Conservation (phyloP, 1,140 invertebrate species). For the Helicoverpa armigera region DNA sequence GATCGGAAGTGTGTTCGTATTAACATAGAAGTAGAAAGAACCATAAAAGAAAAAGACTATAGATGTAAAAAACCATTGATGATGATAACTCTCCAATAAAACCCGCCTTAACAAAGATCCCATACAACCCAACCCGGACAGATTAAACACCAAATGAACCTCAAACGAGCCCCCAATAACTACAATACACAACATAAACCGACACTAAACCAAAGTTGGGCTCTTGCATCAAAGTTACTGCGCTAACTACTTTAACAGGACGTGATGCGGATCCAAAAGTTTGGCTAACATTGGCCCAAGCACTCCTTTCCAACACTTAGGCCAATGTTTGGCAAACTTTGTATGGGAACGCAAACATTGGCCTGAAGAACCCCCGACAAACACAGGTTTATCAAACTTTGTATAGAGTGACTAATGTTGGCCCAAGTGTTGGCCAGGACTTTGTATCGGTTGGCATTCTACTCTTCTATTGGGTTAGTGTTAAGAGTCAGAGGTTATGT, state of each 20-base stretch:
- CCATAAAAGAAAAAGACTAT: too few species aligned
- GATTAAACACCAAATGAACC: slow-evolving; percentile 37
- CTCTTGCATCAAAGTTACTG: slow-evolving; percentile 40
- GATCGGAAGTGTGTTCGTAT: too few species aligned
- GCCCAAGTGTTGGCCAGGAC: background rate
- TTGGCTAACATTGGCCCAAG: slow-evolving; percentile 14
- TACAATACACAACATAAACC: slow-evolving; percentile 17
- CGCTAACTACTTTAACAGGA: slow-evolving; percentile 23
- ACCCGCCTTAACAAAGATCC: background rate
- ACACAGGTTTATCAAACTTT: too few species aligned
- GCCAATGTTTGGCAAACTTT: too few species aligned
- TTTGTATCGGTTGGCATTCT: background rate
- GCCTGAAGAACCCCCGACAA: too few species aligned
- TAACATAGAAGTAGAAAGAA: too few species aligned
- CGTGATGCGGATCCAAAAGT: slow-evolving; percentile 31
- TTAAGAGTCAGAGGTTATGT: background rate
- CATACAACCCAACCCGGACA: background rate
- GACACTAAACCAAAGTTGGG: slow-evolving; percentile 33
- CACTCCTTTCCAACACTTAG: too few species aligned
- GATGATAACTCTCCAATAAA: too few species aligned
- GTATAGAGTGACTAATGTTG: too few species aligned
- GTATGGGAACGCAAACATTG: too few species aligned
- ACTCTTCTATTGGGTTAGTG: background rate
- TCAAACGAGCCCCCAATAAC: slow-evolving; percentile 10
- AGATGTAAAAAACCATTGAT: too few species aligned